phyloP scores from a whole-genome alignment of 2,113 vertebrate species.

The Mungos mungo region DNA sequence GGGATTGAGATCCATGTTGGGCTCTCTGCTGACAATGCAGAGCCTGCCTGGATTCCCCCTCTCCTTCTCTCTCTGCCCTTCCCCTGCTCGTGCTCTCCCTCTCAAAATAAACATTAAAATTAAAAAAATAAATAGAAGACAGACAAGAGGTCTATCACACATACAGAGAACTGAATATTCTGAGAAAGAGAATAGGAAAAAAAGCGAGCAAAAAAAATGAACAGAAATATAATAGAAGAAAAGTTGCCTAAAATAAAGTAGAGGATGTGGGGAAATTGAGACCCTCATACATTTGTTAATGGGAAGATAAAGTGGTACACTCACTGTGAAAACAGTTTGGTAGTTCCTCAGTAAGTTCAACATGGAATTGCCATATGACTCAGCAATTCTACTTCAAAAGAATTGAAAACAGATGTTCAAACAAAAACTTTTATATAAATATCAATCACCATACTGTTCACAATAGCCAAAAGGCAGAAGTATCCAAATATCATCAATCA shows the following conservation, averaged over 20 bases:
- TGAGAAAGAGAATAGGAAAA: conserved; percentile 7
- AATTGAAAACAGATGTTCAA: conserved; percentile 26
- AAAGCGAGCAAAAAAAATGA: not conserved
- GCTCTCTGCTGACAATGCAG: too few relatives aligned
- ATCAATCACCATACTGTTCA: not conserved
- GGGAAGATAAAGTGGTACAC: not conserved
- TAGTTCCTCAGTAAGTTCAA: not conserved
- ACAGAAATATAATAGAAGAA: not conserved
- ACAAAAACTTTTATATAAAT: not conserved
- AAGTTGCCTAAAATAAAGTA: not conserved
- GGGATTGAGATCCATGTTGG: too few relatives aligned
- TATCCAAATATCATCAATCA: not conserved
- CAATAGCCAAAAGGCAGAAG: not conserved
- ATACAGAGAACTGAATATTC: not conserved
- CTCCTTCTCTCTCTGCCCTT: too few relatives aligned
- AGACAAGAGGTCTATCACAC: not conserved
- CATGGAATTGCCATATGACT: not conserved
- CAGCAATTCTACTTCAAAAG: not conserved
- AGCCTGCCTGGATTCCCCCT: too few relatives aligned
- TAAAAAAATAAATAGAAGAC: not conserved
- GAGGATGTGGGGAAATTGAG: not conserved
- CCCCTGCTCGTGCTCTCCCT: too few relatives aligned
- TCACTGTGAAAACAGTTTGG: not conserved
- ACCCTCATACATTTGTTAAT: not conserved
- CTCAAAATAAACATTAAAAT: too few relatives aligned